These are phyloP conservation scores for Tauraco erythrolophus DNA, from an alignment of 2,113 vertebrate genomes.

Conservation along the genomic window DNA sequence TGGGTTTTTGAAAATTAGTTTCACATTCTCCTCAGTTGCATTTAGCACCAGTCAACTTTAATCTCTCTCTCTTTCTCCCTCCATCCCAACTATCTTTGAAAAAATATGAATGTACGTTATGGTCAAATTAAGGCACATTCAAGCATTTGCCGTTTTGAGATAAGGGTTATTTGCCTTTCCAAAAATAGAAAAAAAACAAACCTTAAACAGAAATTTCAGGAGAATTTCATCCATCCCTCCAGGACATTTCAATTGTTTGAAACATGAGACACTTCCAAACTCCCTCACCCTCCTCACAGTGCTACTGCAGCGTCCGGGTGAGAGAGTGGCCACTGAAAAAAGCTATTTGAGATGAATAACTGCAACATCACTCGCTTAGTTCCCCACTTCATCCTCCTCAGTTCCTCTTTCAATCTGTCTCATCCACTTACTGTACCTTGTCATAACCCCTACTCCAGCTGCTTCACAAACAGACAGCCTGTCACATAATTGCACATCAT, in stretches of 20 bases:
- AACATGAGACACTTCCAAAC: not conserved
- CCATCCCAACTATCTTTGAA: not conserved
- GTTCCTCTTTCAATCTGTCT: not conserved
- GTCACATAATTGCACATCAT: rapidly evolving
- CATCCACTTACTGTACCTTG: not conserved
- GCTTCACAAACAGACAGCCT: not conserved
- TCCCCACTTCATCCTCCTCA: not conserved
- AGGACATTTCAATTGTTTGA: not conserved
- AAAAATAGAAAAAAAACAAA: not conserved
- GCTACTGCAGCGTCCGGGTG: not conserved
- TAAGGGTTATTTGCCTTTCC: not conserved
- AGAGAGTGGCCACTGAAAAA: not conserved
- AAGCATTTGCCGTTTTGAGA: not conserved
- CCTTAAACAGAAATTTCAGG: not conserved
- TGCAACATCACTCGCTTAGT: not conserved
- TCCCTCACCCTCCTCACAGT: not conserved
- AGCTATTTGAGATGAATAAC: not conserved
- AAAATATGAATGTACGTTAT: not conserved
- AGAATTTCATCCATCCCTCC: not conserved
- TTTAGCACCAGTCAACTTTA: not conserved
- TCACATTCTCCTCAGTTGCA: not conserved
- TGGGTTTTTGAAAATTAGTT: not conserved
- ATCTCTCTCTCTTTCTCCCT: not conserved
- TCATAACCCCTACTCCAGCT: not conserved
- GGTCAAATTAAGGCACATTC: not conserved